Evolutionary conservation across 1,140 invertebrate species (phyloP), one percentile per base, ranked within the genome.

Genomic region (Hormaphis cornu): DNA sequence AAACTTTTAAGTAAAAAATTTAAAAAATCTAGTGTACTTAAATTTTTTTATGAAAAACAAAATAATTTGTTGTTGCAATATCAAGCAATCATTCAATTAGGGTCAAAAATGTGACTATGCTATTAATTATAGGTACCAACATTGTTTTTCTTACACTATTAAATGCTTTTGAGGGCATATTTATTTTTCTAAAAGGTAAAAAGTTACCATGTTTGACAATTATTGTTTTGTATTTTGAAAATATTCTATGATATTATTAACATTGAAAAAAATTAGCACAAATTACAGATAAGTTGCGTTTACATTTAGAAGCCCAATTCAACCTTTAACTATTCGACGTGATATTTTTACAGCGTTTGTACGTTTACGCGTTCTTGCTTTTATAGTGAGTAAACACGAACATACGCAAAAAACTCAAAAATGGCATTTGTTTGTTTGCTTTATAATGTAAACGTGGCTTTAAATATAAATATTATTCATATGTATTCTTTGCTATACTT

Each of bases 171-270:
- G 54, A 12, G 22, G 22, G 24, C 20, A 58, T 58, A 22, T 58
- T 58, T 58, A 58, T 58, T 37, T 58, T 58, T 58, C 24, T 37
- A 40, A 35, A 56, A 33, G 1, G 8, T n/a, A 40, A 24, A 37
- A 40, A 58, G 54, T 58, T 58, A 58, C 54, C 54, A 58, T 58
- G 24, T 40, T 24, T 58, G 7, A 58, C 54, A n/a, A 4, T 56
- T 56, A 3, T 56, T 37, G 16, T 24, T 58, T 40, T 58, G 20
- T 58, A 58, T 40, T 58, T 1, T 37, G 7, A 40, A 37, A 24
- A n/a, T 14, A n/a, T n/a, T n/a, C n/a, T n/a, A n/a, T n/a, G n/a
- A n/a, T n/a, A n/a, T 24, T 37, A 56, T 58, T 26, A 58, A n/a
- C n/a, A n/a, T n/a, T 40, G 7, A 56, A 26, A 2, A 40, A 40